Percentiles rank a stretch among this genome's conserved stretches.
phyloP scores from a whole-genome alignment of 2,113 vertebrate species.

The Ceyx cyanopectus region DNA sequence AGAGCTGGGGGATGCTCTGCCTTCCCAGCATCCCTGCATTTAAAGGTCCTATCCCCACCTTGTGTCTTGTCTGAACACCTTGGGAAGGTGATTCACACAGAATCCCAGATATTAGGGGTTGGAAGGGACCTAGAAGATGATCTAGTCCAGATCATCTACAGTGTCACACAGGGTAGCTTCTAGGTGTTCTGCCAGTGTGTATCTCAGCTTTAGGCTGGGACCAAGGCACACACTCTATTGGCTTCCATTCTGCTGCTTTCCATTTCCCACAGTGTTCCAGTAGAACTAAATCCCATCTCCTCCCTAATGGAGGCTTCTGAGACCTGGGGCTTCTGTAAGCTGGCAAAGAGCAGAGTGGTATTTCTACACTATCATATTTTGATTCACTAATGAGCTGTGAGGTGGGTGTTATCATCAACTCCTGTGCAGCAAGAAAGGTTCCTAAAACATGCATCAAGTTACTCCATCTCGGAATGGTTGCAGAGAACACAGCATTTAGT shows the following conservation, averaged over 20 bases:
- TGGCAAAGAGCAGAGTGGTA: slow-evolving; percentile 50
- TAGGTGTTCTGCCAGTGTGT: slow-evolving; percentile 49
- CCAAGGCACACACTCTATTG: slow-evolving; percentile 54
- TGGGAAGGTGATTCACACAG: no score
- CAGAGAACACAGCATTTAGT: slow-evolving; percentile 25
- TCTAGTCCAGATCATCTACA: background rate
- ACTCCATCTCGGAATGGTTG: background rate
- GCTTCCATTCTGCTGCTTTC: slow-evolving; percentile 57
- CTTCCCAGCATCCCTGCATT: background rate
- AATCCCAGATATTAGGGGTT: no score
- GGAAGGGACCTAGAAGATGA: no score
- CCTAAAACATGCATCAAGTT: slow-evolving; percentile 2
- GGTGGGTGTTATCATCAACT: slow-evolving; percentile 61
- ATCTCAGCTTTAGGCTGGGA: slow-evolving; percentile 9
- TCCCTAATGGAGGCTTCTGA: slow-evolving; percentile 35
- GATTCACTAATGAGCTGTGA: slow-evolving; percentile 52
- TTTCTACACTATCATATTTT: slow-evolving; percentile 63
- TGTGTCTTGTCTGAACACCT: no score
- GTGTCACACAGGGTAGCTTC: background rate
- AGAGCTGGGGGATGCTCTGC: background rate
- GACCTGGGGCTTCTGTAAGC: slow-evolving; percentile 46
- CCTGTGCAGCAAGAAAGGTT: slow-evolving; percentile 39
- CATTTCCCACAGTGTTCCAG: slow-evolving; percentile 54
- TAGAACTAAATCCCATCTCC: slow-evolving; percentile 33
- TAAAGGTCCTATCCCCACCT: no score